Evolutionary conservation across 2,888 invertebrate genomes (phyloP), one percentile per base, ranked within the genome.

Genomic region (Ellobium chinense): DNA sequence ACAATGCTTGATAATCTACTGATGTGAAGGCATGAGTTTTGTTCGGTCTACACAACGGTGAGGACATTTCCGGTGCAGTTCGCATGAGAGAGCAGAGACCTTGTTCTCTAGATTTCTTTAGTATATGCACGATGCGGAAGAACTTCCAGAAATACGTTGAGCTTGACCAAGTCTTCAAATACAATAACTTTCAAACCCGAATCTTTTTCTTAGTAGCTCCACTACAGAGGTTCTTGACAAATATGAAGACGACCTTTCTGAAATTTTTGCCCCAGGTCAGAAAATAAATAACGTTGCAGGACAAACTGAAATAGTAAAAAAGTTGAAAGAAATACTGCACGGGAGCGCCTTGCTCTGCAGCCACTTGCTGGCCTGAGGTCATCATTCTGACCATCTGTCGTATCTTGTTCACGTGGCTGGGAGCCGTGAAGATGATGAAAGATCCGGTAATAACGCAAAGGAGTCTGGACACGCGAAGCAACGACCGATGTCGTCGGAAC

Each of bases 231-330:
- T 62, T 29, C 65, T 54, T 46, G 1, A 34, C 62, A 18, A 65
- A 75, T 5, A 54, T 63, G 29, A 75, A 46, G 34, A 85, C 82
- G 37, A 85, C 87, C 68, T 85, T 84, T 34, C 88, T 75, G 68
- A 86, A 89, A 80, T 89, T 89, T 39, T 85, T 83, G n/a, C 88
- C 88, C 89, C 88, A 88, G 27, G 86, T 84, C 3, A 89, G 73
- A 78, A 87, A 88, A 56, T 85, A 89, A 14, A 88, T 70, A 39
- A 89, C 84, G 62, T 89, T 89, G 27, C 86, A 84, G 69, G 86
- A 86, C 73, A 88, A 87, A 34, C 88, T 87, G 46, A 86, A 66
- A 72, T 88, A 88, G 69, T 88, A 88, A 1, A 88, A 56, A 29
- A 86, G 77, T 73, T 88, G 87, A 34, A 85, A 86, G 5, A 87